A percentile compares a stretch with the other conserved stretches of the same genome.
These are phyloP conservation scores for Aphaenogaster rudis DNA, from an alignment of 1,140 invertebrate genomes.

Conservation along the genomic window DNA sequence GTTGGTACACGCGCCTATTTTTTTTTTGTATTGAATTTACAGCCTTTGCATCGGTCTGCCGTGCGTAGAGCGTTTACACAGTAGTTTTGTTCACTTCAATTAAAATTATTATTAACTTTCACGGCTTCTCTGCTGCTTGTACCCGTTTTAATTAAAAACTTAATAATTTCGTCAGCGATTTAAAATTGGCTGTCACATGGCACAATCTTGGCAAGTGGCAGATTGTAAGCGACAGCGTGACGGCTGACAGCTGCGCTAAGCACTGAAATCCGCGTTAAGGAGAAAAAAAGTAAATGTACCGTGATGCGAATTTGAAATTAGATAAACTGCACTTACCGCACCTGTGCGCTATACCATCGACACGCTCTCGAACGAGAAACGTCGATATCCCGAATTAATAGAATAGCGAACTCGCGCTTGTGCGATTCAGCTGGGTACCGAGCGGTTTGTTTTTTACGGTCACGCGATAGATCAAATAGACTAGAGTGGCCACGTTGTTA, in stretches of 20 bases:
- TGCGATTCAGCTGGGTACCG: slow-evolving; percentile 20
- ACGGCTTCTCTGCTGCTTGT: not conserved
- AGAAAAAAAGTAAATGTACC: slow-evolving; percentile 26
- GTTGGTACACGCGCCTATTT: not conserved
- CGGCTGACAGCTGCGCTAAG: slow-evolving; percentile 40
- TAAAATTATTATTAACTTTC: slow-evolving; percentile 9
- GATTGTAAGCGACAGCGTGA: slow-evolving; percentile 43
- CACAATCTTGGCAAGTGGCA: slow-evolving; percentile 41
- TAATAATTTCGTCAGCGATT: slow-evolving; percentile 41
- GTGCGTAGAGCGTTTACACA: not conserved
- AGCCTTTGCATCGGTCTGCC: not conserved
- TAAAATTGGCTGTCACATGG: slow-evolving; percentile 41
- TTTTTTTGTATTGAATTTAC: not conserved
- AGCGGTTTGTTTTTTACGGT: slow-evolving; percentile 30
- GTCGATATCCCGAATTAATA: slow-evolving; percentile 49
- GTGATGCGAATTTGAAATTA: slow-evolving; percentile 51
- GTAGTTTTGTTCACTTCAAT: not conserved
- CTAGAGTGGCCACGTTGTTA: slow-evolving; percentile 56
- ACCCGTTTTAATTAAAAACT: slow-evolving; percentile 16
- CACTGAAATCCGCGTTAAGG: slow-evolving; percentile 48
- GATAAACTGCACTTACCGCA: slow-evolving; percentile 41
- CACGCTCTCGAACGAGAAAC: slow-evolving; percentile 31
- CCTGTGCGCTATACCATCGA: slow-evolving; percentile 11
- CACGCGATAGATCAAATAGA: slow-evolving; percentile 52
- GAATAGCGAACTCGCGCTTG: slow-evolving; percentile 20